Evolutionary conservation across 2,797 vertebrate genomes (phyloP).

Genomic region (Fringilla coelebs): DNA sequence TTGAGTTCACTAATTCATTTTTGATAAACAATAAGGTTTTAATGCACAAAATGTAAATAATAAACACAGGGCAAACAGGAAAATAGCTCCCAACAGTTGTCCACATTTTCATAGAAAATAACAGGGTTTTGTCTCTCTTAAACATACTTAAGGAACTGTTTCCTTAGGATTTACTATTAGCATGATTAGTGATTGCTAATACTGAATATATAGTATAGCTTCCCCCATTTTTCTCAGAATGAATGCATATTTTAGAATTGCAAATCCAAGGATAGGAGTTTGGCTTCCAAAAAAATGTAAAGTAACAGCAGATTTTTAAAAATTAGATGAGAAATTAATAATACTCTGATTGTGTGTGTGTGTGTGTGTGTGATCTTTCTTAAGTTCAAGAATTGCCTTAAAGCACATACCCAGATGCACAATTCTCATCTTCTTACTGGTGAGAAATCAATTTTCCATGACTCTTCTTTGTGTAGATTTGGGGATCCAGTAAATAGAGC

Average conservation of each 20-base stretch:
- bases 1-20: background rate
- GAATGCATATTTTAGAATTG: background rate
- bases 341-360: background rate
- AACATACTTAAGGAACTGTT: background rate
- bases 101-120: background rate
- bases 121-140: background rate
- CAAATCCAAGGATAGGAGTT: background rate
- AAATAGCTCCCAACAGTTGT: background rate
- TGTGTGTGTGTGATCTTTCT: background rate
- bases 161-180: background rate
- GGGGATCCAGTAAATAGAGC: background rate
- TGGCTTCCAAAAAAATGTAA: background rate
- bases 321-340: background rate
- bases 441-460: background rate
- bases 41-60: background rate
- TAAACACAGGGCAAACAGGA: background rate
- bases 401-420: background rate
- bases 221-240: background rate
- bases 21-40: background rate
- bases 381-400: background rate
- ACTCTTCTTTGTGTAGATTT: background rate
- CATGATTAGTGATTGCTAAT: background rate
- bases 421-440: background rate
- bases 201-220: accelerated
- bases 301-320: background rate